Evolutionary conservation across 2,797 vertebrate genomes (phyloP).

Genomic region (Eospalax fontanierii): DNA sequence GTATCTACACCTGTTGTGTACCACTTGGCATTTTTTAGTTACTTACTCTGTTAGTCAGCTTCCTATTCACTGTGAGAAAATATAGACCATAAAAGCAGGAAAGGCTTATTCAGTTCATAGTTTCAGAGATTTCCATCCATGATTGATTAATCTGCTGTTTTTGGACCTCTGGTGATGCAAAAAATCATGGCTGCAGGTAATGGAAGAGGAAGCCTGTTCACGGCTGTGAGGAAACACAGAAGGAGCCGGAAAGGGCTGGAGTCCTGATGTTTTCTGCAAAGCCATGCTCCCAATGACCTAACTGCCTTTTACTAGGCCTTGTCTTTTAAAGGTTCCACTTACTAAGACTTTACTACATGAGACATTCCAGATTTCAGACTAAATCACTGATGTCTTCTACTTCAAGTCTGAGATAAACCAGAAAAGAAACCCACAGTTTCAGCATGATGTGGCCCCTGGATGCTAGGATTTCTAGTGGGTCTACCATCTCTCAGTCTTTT

Average conservation of each 20-base stretch:
- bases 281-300: neutral
- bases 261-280: neutral
- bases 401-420: neutral
- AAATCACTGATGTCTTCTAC: neutral
- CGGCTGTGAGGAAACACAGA: neutral
- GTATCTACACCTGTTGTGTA: neutral
- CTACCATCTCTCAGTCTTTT: neutral
- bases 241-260: too few relatives aligned
- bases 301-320: neutral
- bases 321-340: neutral
- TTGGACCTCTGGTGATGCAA: neutral
- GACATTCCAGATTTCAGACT: neutral
- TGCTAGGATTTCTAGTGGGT: neutral
- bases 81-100: neutral
- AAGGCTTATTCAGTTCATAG: neutral
- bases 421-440: neutral
- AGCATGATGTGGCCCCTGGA: neutral
- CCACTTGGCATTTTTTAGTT: neutral
- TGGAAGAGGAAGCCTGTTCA: neutral
- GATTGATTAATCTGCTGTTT: neutral
- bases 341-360: neutral
- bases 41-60: neutral
- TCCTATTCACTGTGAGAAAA: neutral
- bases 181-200: neutral
- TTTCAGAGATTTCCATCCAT: neutral